phyloP scores from a whole-genome alignment of 92 coral and sea anemone genomes.

The Actinostola sp. region DNA sequence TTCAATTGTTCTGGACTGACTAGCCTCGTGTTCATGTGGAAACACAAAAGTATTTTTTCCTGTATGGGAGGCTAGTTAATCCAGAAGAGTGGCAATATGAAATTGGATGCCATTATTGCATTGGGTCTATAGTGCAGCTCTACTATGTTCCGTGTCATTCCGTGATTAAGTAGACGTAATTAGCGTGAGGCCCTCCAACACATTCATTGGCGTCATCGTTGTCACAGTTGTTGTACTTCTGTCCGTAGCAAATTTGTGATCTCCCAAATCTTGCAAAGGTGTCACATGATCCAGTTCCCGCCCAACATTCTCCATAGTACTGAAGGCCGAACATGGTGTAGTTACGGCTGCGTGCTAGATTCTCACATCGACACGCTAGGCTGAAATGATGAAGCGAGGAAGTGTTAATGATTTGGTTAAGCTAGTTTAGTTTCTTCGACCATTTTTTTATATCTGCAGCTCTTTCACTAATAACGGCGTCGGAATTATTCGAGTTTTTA shows the following conservation, averaged over 20 bases:
- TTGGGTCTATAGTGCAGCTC: too few relatives aligned
- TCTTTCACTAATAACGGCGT: too few relatives aligned
- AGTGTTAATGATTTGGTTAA: neutral
- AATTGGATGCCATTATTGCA: too few relatives aligned
- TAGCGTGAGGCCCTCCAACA: conserved; percentile 47
- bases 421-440: too few relatives aligned
- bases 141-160: conserved; percentile 16
- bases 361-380: conserved; percentile 53
- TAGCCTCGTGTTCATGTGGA: too few relatives aligned
- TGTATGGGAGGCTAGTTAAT: too few relatives aligned
- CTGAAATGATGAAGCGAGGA: conserved; percentile 6
- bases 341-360: conserved; percentile 34
- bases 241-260: conserved; percentile 37
- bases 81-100: too few relatives aligned
- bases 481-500: too few relatives aligned
- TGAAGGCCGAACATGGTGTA: conserved; percentile 66
- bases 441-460: too few relatives aligned
- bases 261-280: conserved; percentile 38
- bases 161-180: conserved; percentile 64
- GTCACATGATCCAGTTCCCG: conserved; percentile 46
- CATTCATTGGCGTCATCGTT: conserved; percentile 30
- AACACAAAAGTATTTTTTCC: too few relatives aligned
- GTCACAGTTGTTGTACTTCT: conserved; percentile 38
- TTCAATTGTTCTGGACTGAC: too few relatives aligned
- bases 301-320: conserved; percentile 84